Conservation (phyloP, 1,140 invertebrate genomes). For the Latrodectus geometricus region DNA sequence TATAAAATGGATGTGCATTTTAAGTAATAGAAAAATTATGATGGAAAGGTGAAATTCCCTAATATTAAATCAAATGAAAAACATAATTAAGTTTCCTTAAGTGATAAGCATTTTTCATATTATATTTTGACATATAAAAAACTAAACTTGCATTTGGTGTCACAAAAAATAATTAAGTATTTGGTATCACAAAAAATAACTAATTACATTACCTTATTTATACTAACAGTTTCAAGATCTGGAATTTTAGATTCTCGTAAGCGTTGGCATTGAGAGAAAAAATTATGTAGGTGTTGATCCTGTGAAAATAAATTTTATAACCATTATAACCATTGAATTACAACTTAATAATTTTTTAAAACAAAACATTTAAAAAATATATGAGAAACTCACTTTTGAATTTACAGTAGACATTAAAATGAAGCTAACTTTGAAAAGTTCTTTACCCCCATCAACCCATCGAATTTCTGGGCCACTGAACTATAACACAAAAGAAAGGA, state of each 20-base stretch:
- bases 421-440: slow-evolving; percentile 85
- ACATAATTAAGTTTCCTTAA: too few species aligned
- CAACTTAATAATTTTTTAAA: not conserved
- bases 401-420: slow-evolving; percentile 88
- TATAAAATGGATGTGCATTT: too few species aligned
- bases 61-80: too few species aligned
- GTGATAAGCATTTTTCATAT: too few species aligned
- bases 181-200: too few species aligned
- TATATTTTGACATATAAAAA: too few species aligned
- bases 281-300: slow-evolving; percentile 87
- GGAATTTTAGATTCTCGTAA: slow-evolving; percentile 73
- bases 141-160: too few species aligned
- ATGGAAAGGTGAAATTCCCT: too few species aligned
- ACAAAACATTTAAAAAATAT: not conserved
- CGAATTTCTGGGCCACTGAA: slow-evolving; percentile 89
- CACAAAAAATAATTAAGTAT: not conserved
- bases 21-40: too few species aligned
- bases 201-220: slow-evolving; percentile 23
- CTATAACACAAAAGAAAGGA: slow-evolving; percentile 71
- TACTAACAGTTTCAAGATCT: slow-evolving; percentile 68
- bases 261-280: slow-evolving; percentile 76
- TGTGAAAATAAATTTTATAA: slow-evolving; percentile 61
- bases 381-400: slow-evolving; percentile 70
- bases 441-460: slow-evolving; percentile 91
- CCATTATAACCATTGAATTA: not conserved